phyloP scores from a whole-genome alignment of 2,797 vertebrate genomes.

The Peromyscus aztecus region DNA sequence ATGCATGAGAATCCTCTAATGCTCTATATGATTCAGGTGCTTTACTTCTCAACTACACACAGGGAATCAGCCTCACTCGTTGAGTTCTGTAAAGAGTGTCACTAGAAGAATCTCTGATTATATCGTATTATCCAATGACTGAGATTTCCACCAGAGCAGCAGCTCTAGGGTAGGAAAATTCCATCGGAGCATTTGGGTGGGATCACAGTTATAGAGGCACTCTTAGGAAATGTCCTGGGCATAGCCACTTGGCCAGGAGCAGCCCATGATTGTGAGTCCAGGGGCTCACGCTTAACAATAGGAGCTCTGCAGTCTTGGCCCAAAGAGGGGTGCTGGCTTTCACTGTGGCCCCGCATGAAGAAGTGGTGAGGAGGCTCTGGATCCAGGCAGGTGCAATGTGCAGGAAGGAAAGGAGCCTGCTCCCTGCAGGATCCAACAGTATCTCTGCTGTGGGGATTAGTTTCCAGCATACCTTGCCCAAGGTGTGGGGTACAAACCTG shows the following conservation, averaged over 20 bases:
- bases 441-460: conserved; percentile 77
- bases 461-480: conserved; percentile 87
- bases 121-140: background rate
- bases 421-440: conserved; percentile 87
- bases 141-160: background rate
- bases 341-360: conserved; percentile 89
- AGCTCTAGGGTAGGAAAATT: conserved; percentile 85
- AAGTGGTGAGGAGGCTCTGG: conserved; percentile 89
- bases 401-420: conserved; percentile 86
- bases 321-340: conserved; percentile 89
- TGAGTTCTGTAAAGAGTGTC: background rate
- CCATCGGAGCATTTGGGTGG: conserved; percentile 89
- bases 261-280: conserved; percentile 93
- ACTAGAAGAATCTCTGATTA: background rate
- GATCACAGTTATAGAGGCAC: conserved; percentile 87
- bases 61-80: accelerated
- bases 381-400: conserved; percentile 90
- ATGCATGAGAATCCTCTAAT: background rate
- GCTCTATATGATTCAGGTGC: background rate
- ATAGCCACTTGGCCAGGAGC: conserved; percentile 86
- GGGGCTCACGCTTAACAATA: conserved; percentile 95
- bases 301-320: conserved; percentile 92
- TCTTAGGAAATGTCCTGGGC: conserved; percentile 88
- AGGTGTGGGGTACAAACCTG: conserved; percentile 89
- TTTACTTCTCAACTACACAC: background rate